phyloP scores from a whole-genome alignment of 2,888 invertebrate species.

The Caenorhabditis sinica region DNA sequence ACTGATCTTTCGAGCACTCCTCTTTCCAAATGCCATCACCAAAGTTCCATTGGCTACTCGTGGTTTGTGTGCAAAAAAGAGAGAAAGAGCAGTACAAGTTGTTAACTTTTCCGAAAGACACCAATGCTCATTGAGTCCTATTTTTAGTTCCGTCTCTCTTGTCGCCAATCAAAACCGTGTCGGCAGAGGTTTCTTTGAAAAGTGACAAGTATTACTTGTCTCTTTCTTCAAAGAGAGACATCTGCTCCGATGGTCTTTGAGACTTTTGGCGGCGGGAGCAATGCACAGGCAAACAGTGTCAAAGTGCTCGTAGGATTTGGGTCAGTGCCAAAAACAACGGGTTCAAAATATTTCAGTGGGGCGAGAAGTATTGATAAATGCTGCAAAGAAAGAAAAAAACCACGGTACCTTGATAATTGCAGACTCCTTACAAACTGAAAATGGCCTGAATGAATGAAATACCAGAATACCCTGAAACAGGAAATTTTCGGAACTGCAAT shows the following conservation, averaged over 20 bases:
- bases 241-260: slow-evolving; percentile 41
- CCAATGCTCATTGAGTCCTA: slow-evolving; percentile 56
- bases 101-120: slow-evolving; percentile 32
- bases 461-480: no score
- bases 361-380: neutral
- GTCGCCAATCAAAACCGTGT: slow-evolving; percentile 40
- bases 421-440: no score
- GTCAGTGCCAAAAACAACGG: slow-evolving; percentile 9
- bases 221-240: slow-evolving; percentile 44
- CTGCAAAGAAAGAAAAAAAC: no score
- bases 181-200: slow-evolving; percentile 47
- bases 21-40: slow-evolving; percentile 6
- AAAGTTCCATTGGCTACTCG: slow-evolving; percentile 58
- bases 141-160: slow-evolving; percentile 60
- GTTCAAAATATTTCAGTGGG: slow-evolving; percentile 13
- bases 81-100: slow-evolving; percentile 2
- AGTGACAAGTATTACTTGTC: slow-evolving; percentile 58
- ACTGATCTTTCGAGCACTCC: slow-evolving; percentile 60
- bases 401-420: no score
- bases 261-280: slow-evolving; percentile 46
- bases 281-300: slow-evolving; percentile 31
- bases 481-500: no score
- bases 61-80: slow-evolving; percentile 40
- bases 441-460: no score
- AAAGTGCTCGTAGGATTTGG: neutral